Percentiles rank a stretch among this genome's conserved stretches.
phyloP scores from a whole-genome alignment of 2,888 invertebrate genomes.

The Mycalesis mineus region DNA sequence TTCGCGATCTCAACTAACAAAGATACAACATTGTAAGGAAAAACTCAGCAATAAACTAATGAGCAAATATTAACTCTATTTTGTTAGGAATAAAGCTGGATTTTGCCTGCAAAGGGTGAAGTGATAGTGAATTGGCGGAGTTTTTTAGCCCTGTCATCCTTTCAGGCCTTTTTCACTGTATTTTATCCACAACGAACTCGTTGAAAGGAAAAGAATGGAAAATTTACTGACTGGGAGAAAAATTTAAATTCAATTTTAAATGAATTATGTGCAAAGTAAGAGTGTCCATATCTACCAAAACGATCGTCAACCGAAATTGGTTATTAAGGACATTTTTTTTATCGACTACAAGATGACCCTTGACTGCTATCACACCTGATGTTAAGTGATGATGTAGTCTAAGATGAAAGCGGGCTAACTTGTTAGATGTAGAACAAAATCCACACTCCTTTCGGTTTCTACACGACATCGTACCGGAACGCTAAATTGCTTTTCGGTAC shows the following conservation, averaged over 20 bases:
- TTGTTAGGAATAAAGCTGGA: not conserved
- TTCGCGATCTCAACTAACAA: slow-evolving; percentile 10
- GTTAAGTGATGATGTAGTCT: too few relatives aligned
- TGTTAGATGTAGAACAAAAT: too few relatives aligned
- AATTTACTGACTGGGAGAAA: slow-evolving; percentile 3
- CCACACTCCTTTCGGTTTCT: too few relatives aligned
- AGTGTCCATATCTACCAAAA: too few relatives aligned
- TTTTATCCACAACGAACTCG: slow-evolving; percentile 17
- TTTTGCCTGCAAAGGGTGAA: slow-evolving; percentile 6
- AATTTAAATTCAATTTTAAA: not conserved
- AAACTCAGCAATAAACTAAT: not conserved
- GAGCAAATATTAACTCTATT: slow-evolving; percentile 3
- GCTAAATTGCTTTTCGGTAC: too few relatives aligned
- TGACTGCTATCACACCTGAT: too few relatives aligned
- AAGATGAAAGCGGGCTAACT: too few relatives aligned
- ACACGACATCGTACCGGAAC: too few relatives aligned
- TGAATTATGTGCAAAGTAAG: too few relatives aligned
- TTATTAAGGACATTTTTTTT: too few relatives aligned
- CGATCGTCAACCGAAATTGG: too few relatives aligned
- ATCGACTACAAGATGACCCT: too few relatives aligned
- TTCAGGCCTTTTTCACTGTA: slow-evolving; percentile 13
- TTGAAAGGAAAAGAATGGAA: slow-evolving; percentile 1
- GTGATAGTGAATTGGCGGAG: slow-evolving; percentile 9
- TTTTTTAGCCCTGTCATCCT: slow-evolving; percentile 21
- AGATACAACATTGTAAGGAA: slow-evolving; percentile 13